phyloP scores from a whole-genome alignment of 1,140 invertebrate genomes.

The Sminthurides bifidus region DNA sequence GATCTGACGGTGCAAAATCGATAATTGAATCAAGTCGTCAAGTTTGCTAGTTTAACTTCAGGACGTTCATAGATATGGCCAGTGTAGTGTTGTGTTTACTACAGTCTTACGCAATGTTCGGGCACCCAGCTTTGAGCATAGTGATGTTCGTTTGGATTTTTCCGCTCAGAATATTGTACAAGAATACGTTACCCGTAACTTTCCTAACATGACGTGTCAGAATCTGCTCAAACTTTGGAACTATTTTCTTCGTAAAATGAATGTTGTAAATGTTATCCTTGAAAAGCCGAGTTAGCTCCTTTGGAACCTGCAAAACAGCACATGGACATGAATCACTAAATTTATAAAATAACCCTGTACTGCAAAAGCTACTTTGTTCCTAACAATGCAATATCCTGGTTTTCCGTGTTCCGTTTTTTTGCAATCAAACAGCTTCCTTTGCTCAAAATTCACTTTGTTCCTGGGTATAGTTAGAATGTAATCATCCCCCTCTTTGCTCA shows the following conservation, averaged over 20 bases:
- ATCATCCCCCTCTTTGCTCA: not conserved
- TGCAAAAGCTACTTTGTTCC: not conserved
- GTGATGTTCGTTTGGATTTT: not conserved
- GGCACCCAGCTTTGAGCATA: not conserved
- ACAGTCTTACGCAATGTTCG: too few relatives aligned
- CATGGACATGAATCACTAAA: not conserved
- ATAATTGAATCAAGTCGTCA: too few relatives aligned
- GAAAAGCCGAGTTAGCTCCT: slow-evolving; percentile 4
- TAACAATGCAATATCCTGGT: not conserved
- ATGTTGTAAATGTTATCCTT: slow-evolving; percentile 12
- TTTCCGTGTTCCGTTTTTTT: not conserved
- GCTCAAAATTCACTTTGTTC: not conserved
- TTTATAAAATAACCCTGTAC: not conserved
- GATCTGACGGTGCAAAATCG: too few relatives aligned
- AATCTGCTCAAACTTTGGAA: slow-evolving; percentile 26
- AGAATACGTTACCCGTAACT: slow-evolving; percentile 22
- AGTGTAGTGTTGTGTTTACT: too few relatives aligned
- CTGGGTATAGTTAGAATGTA: slow-evolving; percentile 4
- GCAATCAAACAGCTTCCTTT: slow-evolving; percentile 5
- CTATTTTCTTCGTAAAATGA: slow-evolving; percentile 7
- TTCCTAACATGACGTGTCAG: slow-evolving; percentile 10
- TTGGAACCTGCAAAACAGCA: slow-evolving; percentile 6
- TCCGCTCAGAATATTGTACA: slow-evolving; percentile 21
- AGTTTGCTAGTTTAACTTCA: too few relatives aligned
- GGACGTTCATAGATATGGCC: too few relatives aligned